These are phyloP conservation scores for Gymnocephalus cernua DNA, from an alignment of 2,113 vertebrate genomes.

Conservation along the genomic window DNA sequence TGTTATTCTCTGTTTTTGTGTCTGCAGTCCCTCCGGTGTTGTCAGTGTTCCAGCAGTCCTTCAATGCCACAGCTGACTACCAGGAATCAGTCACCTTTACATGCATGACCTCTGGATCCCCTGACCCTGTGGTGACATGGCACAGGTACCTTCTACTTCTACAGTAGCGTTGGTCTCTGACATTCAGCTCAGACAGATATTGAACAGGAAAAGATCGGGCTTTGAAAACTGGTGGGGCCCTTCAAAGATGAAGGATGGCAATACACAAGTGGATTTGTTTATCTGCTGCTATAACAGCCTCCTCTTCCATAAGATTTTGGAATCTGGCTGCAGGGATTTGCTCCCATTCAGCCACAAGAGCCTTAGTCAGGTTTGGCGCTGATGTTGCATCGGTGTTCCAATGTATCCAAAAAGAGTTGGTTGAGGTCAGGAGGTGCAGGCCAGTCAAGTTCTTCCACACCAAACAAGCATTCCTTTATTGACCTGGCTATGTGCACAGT, in stretches of 20 bases:
- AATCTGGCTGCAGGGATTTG: slow-evolving; percentile 25
- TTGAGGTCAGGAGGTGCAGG: background rate
- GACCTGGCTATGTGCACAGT: background rate
- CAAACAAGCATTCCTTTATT: background rate
- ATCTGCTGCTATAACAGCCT: slow-evolving; percentile 4
- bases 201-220: background rate
- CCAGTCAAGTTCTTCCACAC: background rate
- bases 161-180: background rate
- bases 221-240: background rate
- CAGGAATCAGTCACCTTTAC: slow-evolving; percentile 91
- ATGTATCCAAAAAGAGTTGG: slow-evolving; percentile 11
- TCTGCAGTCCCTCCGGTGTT: slow-evolving; percentile 91
- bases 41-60: slow-evolving; percentile 89
- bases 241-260: background rate
- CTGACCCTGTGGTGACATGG: slow-evolving; percentile 93
- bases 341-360: slow-evolving; percentile 22
- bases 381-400: slow-evolving; percentile 8
- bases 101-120: slow-evolving; percentile 92
- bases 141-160: slow-evolving; percentile 85
- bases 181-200: background rate
- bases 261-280: background rate
- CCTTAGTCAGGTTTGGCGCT: slow-evolving; percentile 1
- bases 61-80: slow-evolving; percentile 96
- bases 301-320: slow-evolving; percentile 10
- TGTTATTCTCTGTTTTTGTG: slow-evolving; percentile 30